A percentile compares a stretch with the other conserved stretches of the same genome.
These are phyloP conservation scores for Geococcyx californianus DNA, from an alignment of 2,113 vertebrate species.

Conservation along the genomic window DNA sequence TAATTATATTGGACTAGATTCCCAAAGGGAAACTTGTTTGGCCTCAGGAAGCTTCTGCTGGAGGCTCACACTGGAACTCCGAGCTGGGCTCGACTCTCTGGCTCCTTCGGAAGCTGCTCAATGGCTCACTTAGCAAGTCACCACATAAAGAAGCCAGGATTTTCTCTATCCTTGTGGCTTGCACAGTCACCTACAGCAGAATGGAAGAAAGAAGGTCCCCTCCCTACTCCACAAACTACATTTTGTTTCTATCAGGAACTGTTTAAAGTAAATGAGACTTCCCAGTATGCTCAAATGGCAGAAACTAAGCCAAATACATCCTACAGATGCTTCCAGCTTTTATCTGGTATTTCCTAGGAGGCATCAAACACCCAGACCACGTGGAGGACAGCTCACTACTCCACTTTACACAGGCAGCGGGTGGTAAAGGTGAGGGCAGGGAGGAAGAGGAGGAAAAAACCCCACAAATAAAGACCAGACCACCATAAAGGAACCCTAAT, in stretches of 20 bases:
- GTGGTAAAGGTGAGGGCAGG: background rate
- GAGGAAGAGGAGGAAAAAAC: background rate
- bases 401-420: background rate
- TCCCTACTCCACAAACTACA: background rate
- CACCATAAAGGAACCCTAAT: background rate
- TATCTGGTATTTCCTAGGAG: background rate
- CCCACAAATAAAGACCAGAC: background rate
- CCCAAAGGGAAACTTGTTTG: background rate
- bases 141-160: background rate
- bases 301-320: background rate
- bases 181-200: background rate
- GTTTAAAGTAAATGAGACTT: background rate
- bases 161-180: background rate
- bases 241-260: background rate
- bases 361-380: background rate
- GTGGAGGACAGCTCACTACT: background rate
- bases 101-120: background rate
- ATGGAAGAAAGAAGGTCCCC: background rate
- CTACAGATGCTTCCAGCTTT: background rate
- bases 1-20: background rate
- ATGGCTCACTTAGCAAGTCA: background rate
- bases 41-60: background rate
- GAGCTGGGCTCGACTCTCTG: background rate
- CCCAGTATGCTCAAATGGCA: background rate
- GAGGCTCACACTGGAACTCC: background rate